Base-by-base conservation (phyloP, 1,140 invertebrate genomes). In the Bombus soroeensis region DNA sequence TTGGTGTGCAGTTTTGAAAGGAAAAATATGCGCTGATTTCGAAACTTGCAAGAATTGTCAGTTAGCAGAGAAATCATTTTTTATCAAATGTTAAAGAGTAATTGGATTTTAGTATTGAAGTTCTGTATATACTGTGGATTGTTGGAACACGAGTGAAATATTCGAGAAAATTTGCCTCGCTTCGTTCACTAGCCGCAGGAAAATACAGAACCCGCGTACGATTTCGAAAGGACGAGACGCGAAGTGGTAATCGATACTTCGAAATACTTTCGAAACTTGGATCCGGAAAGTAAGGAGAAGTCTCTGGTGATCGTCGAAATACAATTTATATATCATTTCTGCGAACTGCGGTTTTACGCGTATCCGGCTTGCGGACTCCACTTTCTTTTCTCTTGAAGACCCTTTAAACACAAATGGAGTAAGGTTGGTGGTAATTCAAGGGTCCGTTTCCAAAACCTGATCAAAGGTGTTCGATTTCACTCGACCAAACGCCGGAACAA, bases 181-280 rank as follows among this genome's bases (percentile, higher is more conserved):
- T 34, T 47, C 18, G 2, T 28, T n/a, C 25, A 0, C 41, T 34
- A 15, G 18, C 47, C 18, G 47, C 15, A 34, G 32, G 13, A 37
- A 28, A 12, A 57, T 57, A 25, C 73, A 22, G 12, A 22, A 37
- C 10, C 34, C 6, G 15, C 9, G 47, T 32, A 37, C 22, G 43
- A 70, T 72, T 81, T 73, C 80, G 80, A 81, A 62, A 80, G 22
- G 4, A 73, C 39, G n/a, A 15, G 43, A 39, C 28, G n/a, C 15
- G 5, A 59, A 71, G n/a, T n/a, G 34, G 53, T 73, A 81, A 73
- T 81, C 79, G 79, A 81, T 72, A 72, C 79, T 15, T 72, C 28
- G 80, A 62, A 73, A 73, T 53, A 47, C 80, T 62, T 59, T 81
- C 80, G 80, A 81, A 81, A 73, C 22, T n/a, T 9, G 15, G 78